A percentile compares a stretch with the other conserved stretches of the same genome.
These are phyloP conservation scores for Patella pellucida DNA, from an alignment of 2,888 invertebrate genomes.

Conservation along the genomic window DNA sequence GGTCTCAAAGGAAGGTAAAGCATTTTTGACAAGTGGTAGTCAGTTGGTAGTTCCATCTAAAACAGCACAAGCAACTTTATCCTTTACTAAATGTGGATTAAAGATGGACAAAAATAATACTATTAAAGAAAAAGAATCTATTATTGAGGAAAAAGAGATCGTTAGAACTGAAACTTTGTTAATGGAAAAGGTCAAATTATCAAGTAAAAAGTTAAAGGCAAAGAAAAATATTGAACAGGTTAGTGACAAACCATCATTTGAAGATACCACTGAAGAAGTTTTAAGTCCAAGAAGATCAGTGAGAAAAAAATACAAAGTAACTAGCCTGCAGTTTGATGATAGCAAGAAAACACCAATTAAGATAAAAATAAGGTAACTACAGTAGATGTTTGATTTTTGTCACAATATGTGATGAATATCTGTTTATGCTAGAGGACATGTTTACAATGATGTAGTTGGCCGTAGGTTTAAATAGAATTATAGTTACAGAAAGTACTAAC, in stretches of 20 bases:
- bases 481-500: no score
- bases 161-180: not conserved
- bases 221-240: not conserved
- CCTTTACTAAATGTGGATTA: conserved; percentile 35
- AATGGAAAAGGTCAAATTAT: not conserved
- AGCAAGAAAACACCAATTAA: conserved; percentile 48
- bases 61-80: conserved; percentile 43
- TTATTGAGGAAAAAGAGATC: not conserved
- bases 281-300: conserved; percentile 30
- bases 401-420: no score
- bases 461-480: no score
- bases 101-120: not conserved
- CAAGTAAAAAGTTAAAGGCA: not conserved
- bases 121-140: not conserved
- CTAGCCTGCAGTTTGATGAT: conserved; percentile 44
- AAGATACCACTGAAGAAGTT: not conserved
- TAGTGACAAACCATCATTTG: not conserved
- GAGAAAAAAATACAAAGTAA: conserved; percentile 46
- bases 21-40: not conserved
- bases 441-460: no score
- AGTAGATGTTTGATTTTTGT: not conserved
- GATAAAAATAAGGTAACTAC: conserved; percentile 39
- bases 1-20: not conserved
- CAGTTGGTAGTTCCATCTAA: conserved; percentile 20
- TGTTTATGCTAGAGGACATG: no score